A percentile compares a stretch with the other conserved stretches of the same genome.
These are phyloP conservation scores for Spea bombifrons DNA, from an alignment of 2,113 vertebrate genomes.

Conservation along the genomic window DNA sequence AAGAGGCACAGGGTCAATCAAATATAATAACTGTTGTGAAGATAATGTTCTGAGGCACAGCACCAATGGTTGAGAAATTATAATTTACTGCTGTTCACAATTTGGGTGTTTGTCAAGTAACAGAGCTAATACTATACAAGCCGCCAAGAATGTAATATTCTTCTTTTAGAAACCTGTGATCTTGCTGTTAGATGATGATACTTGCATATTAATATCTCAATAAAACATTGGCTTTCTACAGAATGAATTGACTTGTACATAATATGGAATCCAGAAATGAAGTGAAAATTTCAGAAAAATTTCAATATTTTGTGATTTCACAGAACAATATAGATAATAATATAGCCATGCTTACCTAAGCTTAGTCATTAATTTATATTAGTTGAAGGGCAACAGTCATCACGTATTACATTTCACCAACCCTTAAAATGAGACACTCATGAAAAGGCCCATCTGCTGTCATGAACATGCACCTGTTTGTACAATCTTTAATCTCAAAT, in stretches of 20 bases:
- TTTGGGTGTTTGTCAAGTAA: neutral
- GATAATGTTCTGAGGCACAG: constrained; percentile 1
- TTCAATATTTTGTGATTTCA: too few relatives aligned
- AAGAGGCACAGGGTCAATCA: neutral
- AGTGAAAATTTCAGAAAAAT: too few relatives aligned
- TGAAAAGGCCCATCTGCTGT: too few relatives aligned
- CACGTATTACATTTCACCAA: too few relatives aligned
- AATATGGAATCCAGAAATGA: neutral
- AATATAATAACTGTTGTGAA: constrained; percentile 1
- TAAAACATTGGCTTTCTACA: neutral
- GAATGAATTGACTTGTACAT: neutral
- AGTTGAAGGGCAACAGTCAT: too few relatives aligned
- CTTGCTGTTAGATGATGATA: neutral
- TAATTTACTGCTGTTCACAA: neutral
- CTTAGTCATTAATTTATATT: too few relatives aligned
- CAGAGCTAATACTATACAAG: neutral
- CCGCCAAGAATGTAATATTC: neutral
- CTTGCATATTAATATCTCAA: neutral
- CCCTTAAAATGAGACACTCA: too few relatives aligned
- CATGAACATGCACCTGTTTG: too few relatives aligned
- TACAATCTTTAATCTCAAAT: too few relatives aligned
- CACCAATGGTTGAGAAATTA: neutral
- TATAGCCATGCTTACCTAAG: too few relatives aligned
- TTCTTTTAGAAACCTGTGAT: neutral
- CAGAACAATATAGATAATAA: too few relatives aligned